Evolutionary conservation across 1,140 invertebrate genomes (phyloP), one percentile per base, ranked within the genome.

Genomic region (Drosophila serrata): DNA sequence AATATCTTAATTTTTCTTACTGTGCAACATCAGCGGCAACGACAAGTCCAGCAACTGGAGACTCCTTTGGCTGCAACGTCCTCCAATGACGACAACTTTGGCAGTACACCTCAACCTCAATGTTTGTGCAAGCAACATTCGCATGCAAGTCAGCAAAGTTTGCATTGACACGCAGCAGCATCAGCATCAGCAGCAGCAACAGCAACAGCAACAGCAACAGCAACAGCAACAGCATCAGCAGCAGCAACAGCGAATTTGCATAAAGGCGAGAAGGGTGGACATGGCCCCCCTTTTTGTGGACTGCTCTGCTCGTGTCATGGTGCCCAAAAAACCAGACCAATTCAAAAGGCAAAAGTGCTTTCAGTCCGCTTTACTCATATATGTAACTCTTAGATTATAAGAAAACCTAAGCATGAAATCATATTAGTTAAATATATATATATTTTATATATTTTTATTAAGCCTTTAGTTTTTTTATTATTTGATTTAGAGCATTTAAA

Each of bases 71-170:
- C 56, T 55, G 51, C 51, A 55, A 55, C 51, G 51, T 62, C 65
- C 75, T 72, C 57, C 57, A 61, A 72, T 63, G 82, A 79, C 76
- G 80, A 88, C 84, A 88, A 88, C 84, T 88, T 88, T 88, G 68
- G 51, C 85, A 88, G 80, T 88, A 80, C 80, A 79, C 85, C 85
- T 90, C 80, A 86, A 79, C 85, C 85, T 90, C 80, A 86, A 91
- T 91, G 86, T 91, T 91, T 91, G 87, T 87, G 80, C 80, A 91
- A 82, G 82, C 87, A 91, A 87, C 87, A 91, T 91, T 91, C 82
- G 82, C 80, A 91, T 91, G 87, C 87, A 91, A 91, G 87, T 91
- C 87, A 91, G 87, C 87, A 91, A 91, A 91, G 87, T 91, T 91
- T 91, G 87, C 82, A 91, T 91, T 90, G 80, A 91, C 87, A 91